A percentile compares a stretch with the other conserved stretches of the same genome.
Conservation (phyloP, 2,888 invertebrate species). For the Eupithecia inturbata region DNA sequence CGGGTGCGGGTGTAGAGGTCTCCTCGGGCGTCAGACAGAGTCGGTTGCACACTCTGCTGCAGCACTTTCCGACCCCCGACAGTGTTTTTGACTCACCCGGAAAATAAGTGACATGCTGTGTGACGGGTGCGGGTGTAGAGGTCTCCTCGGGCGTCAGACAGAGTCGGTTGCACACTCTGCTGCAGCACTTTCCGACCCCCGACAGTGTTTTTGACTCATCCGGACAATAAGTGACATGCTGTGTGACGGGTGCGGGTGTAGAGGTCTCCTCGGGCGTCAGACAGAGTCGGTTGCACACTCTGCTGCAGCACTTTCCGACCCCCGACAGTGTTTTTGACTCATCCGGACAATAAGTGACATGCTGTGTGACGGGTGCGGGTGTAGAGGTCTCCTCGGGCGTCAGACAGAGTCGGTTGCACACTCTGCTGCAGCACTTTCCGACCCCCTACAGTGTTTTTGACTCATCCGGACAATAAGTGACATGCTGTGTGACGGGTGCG, state of each 20-base stretch:
- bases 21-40: constrained; percentile 83
- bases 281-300: constrained; percentile 91
- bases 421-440: constrained; percentile 92
- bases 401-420: constrained; percentile 89
- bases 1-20: constrained; percentile 43
- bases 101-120: constrained; percentile 45
- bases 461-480: constrained; percentile 54
- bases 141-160: constrained; percentile 80
- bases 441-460: constrained; percentile 79
- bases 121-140: constrained; percentile 42
- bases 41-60: constrained; percentile 89
- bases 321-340: constrained; percentile 85
- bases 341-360: constrained; percentile 55
- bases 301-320: constrained; percentile 91
- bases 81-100: constrained; percentile 69
- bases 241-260: constrained; percentile 39
- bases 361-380: constrained; percentile 36
- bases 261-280: constrained; percentile 60
- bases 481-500: constrained; percentile 32
- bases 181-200: constrained; percentile 92
- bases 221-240: constrained; percentile 51
- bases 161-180: constrained; percentile 89
- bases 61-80: constrained; percentile 92
- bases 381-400: constrained; percentile 58
- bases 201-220: constrained; percentile 80